phyloP scores from a whole-genome alignment of 2,888 invertebrate genomes.

The Ptilodon capucinus region DNA sequence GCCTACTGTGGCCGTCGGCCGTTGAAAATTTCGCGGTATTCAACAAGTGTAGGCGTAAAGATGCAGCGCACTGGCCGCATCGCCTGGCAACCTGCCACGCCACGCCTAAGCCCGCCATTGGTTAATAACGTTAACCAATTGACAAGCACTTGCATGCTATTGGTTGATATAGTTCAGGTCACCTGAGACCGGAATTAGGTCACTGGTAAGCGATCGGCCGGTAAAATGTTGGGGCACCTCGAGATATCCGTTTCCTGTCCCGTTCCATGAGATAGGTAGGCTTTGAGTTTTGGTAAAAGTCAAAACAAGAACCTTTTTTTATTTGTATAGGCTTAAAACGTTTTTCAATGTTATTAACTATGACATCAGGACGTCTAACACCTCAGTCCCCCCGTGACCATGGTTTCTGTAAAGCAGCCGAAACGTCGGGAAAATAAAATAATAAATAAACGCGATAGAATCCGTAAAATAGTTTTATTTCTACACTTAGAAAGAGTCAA shows the following conservation, averaged over 20 bases:
- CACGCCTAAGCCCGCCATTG: slow-evolving; percentile 80
- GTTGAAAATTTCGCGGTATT: slow-evolving; percentile 43
- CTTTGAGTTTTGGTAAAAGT: background rate
- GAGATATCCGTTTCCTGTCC: slow-evolving; percentile 17
- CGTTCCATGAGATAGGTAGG: no score
- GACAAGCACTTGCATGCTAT: slow-evolving; percentile 71
- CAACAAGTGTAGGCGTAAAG: slow-evolving; percentile 74
- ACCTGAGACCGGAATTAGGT: slow-evolving; percentile 61
- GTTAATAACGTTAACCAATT: slow-evolving; percentile 81
- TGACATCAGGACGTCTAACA: no score
- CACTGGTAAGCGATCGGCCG: slow-evolving; percentile 47
- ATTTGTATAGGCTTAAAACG: no score
- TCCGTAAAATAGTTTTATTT: no score
- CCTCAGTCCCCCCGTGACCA: no score
- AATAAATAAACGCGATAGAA: no score
- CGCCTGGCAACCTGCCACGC: slow-evolving; percentile 77
- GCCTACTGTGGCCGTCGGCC: slow-evolving; percentile 28
- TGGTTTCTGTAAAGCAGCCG: no score
- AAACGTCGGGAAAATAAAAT: no score
- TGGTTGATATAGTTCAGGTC: slow-evolving; percentile 69
- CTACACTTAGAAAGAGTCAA: no score
- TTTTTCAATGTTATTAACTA: no score
- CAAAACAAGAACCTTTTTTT: no score
- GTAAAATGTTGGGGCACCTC: slow-evolving; percentile 33
- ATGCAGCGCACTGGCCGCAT: slow-evolving; percentile 53